These are phyloP conservation scores for Erythrolamprus reginae DNA, from an alignment of 2,113 vertebrate species.

Conservation along the genomic window DNA sequence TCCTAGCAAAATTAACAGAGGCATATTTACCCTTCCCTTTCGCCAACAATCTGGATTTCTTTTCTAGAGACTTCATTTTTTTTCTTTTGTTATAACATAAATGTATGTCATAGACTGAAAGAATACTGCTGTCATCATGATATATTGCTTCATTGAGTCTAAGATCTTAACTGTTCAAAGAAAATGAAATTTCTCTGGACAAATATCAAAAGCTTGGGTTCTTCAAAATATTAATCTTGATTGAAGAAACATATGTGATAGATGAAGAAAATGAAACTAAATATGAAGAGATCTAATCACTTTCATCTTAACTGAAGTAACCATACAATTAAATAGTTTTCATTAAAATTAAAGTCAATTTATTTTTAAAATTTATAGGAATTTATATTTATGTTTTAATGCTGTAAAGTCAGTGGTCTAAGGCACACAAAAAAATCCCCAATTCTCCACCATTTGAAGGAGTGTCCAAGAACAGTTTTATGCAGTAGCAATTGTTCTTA, in stretches of 20 bases:
- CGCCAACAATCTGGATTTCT: neutral
- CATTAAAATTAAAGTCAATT: conserved; percentile 29
- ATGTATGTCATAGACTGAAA: neutral
- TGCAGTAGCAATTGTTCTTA: neutral
- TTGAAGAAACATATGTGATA: neutral
- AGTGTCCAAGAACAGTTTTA: neutral
- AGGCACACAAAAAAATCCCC: neutral
- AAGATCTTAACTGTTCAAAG: conserved; percentile 18
- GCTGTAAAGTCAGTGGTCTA: neutral
- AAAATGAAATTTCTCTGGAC: neutral
- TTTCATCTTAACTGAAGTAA: neutral
- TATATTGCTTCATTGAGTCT: neutral
- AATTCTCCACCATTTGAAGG: neutral
- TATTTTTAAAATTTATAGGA: conserved; percentile 10
- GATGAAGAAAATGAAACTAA: neutral
- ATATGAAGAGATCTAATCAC: neutral
- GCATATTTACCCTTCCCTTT: neutral
- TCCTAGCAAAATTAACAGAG: neutral
- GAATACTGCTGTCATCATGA: neutral
- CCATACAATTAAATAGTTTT: neutral
- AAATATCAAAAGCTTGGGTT: neutral
- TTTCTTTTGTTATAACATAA: neutral
- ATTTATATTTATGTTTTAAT: neutral
- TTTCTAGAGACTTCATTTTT: neutral
- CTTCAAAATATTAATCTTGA: neutral